These are phyloP conservation scores for Anser brachyrhynchus DNA, from an alignment of 2,113 vertebrate genomes.

Conservation along the genomic window DNA sequence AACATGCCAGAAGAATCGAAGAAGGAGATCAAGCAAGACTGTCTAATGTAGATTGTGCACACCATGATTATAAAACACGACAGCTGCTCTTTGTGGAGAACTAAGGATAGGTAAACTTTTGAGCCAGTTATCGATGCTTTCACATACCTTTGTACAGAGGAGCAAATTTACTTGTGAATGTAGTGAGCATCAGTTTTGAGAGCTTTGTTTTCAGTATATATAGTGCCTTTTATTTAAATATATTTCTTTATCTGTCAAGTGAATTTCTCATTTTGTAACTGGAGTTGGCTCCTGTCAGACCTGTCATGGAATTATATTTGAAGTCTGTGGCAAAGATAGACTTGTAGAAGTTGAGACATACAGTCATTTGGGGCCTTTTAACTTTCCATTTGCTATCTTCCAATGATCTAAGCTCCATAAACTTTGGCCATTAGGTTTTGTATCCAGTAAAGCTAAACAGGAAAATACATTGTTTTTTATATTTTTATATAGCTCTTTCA, in stretches of 20 bases:
- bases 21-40: not conserved
- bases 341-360: not conserved
- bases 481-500: not conserved
- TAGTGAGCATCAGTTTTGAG: not conserved
- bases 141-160: not conserved
- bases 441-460: not conserved
- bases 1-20: not conserved
- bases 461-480: not conserved
- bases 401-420: not conserved
- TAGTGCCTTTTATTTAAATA: not conserved
- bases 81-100: rapidly evolving
- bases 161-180: not conserved
- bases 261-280: not conserved
- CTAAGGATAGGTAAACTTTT: not conserved
- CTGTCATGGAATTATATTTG: not conserved
- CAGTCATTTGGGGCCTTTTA: not conserved
- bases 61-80: not conserved
- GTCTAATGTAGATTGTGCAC: not conserved
- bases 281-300: not conserved
- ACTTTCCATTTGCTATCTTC: not conserved
- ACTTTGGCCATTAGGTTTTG: not conserved
- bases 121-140: not conserved
- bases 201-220: not conserved
- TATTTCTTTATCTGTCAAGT: not conserved
- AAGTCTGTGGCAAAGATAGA: not conserved